A percentile compares a stretch with the other conserved stretches of the same genome.
Conservation (phyloP, 2,113 vertebrate species). For the Poeciliopsis turrubarensis region DNA sequence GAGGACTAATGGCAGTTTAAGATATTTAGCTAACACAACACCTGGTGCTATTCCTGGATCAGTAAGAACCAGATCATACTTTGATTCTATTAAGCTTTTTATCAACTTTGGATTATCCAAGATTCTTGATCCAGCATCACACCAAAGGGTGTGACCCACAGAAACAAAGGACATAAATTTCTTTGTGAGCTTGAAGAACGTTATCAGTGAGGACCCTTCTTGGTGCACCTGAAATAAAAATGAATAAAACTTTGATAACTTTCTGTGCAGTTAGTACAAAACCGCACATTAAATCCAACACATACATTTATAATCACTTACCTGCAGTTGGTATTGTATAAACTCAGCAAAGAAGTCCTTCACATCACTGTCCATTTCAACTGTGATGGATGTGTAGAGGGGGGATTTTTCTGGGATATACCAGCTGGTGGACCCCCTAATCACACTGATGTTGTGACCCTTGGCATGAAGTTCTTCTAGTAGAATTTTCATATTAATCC, state of each 20-base stretch:
- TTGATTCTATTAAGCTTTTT: conserved; percentile 44
- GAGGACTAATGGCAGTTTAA: conserved; percentile 76
- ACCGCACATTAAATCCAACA: neutral
- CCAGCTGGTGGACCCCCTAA: conserved; percentile 67
- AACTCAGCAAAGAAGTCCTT: conserved; percentile 63
- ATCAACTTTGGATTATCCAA: conserved; percentile 52
- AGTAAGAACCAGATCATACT: conserved; percentile 76
- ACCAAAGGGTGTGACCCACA: conserved; percentile 1
- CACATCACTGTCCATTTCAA: neutral
- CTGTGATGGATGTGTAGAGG: conserved; percentile 55
- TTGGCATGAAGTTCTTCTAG: conserved; percentile 72
- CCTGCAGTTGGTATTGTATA: conserved; percentile 43
- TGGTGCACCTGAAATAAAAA: conserved; percentile 55
- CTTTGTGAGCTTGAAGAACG: conserved; percentile 49
- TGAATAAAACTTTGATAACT: neutral
- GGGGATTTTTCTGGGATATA: conserved; percentile 72
- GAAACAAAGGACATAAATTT: conserved; percentile 33
- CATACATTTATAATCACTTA: conserved; percentile 1
- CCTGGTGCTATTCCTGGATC: conserved; percentile 71
- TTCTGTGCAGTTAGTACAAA: neutral
- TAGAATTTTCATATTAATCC: conserved; percentile 78
- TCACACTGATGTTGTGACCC: conserved; percentile 79
- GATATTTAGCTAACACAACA: conserved; percentile 70
- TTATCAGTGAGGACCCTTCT: conserved; percentile 9
- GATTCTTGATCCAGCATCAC: conserved; percentile 24